These are phyloP conservation scores for Chalcis sispes DNA, from an alignment of 2,888 invertebrate species.

Conservation along the genomic window DNA sequence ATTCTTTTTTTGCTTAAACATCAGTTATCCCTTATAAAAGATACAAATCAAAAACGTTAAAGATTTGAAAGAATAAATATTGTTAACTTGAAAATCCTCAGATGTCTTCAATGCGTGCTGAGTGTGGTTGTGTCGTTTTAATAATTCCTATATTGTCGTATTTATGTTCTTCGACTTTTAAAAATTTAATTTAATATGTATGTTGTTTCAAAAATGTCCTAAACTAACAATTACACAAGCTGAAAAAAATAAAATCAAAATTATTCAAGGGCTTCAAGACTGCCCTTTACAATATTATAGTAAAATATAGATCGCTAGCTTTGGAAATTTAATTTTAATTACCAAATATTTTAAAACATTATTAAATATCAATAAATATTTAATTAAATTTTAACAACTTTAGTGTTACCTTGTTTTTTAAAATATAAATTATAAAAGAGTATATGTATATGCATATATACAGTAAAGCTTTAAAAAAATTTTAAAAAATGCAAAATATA, in stretches of 20 bases:
- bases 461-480: no score
- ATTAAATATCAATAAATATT: background rate
- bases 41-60: conserved; percentile 71
- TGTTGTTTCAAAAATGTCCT: conserved; percentile 76
- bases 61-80: conserved; percentile 63
- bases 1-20: conserved; percentile 70
- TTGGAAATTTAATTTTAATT: background rate
- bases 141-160: conserved; percentile 69
- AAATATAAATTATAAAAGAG: no score
- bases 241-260: conserved; percentile 75
- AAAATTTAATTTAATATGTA: conserved; percentile 77
- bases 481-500: no score
- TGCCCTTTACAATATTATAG: background rate
- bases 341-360: background rate
- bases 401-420: no score
- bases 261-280: conserved; percentile 5
- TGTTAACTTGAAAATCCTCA: conserved; percentile 81
- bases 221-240: conserved; percentile 82
- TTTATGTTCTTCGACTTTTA: conserved; percentile 68
- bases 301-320: conserved; percentile 33
- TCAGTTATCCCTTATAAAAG: conserved; percentile 71
- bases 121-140: conserved; percentile 82
- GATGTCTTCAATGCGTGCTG: conserved; percentile 94
- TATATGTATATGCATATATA: no score
- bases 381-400: no score